A percentile compares a stretch with the other conserved stretches of the same genome.
phyloP scores from a whole-genome alignment of 1,140 invertebrate species.

The Polypedilum pembai region DNA sequence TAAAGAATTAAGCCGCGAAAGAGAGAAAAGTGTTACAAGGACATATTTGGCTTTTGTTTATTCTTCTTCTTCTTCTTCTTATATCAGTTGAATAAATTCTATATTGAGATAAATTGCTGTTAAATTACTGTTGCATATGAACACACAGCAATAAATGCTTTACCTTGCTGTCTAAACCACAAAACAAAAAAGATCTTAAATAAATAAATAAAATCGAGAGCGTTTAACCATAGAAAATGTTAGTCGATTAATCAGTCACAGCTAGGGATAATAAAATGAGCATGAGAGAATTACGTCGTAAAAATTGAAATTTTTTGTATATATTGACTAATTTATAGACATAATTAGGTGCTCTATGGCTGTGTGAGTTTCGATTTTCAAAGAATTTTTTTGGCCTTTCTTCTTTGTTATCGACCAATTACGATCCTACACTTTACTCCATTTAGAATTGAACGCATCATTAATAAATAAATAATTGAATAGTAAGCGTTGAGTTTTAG shows the following conservation, averaged over 20 bases:
- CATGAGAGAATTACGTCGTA: neutral
- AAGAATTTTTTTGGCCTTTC: too few relatives aligned
- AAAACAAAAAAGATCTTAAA: too few relatives aligned
- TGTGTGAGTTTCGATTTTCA: neutral
- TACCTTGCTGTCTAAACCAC: too few relatives aligned
- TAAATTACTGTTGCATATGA: neutral
- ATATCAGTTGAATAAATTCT: neutral
- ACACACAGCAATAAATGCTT: too few relatives aligned
- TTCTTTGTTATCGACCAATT: too few relatives aligned
- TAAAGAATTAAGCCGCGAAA: neutral
- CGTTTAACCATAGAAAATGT: neutral
- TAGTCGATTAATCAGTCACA: constrained; percentile 16
- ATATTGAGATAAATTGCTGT: neutral
- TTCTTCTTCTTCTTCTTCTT: neutral
- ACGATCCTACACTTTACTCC: too few relatives aligned
- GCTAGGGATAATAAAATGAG: constrained; percentile 1
- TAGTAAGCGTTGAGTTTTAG: too few relatives aligned
- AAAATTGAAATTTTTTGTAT: neutral
- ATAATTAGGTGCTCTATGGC: neutral
- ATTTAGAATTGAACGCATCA: too few relatives aligned
- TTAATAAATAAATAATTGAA: too few relatives aligned
- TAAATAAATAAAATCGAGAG: neutral
- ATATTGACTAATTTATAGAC: constrained; percentile 7
- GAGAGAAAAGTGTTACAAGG: neutral
- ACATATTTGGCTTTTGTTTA: neutral